A percentile compares a stretch with the other conserved stretches of the same genome.
phyloP scores from a whole-genome alignment of 2,888 invertebrate genomes.

The Aporophyla lueneburgensis region DNA sequence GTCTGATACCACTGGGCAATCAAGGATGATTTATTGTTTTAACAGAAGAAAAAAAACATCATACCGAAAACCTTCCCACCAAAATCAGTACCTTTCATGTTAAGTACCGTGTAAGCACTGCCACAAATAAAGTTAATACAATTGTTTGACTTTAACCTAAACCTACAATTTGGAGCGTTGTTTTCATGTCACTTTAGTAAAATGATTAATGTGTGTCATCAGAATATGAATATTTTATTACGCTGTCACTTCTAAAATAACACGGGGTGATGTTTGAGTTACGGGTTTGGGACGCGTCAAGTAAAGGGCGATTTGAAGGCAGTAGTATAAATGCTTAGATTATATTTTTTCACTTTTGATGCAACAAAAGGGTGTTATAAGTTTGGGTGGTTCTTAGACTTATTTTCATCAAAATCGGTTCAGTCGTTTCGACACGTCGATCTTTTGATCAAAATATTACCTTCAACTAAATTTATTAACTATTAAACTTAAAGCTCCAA shows the following conservation, averaged over 20 bases:
- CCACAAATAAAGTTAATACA: conserved; percentile 19
- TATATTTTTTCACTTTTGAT: too few species aligned
- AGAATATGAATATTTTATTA: conserved; percentile 70
- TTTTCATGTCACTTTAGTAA: conserved; percentile 28
- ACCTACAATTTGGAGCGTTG: conserved; percentile 21
- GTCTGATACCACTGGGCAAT: too few species aligned
- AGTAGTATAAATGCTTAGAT: neutral
- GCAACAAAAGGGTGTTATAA: too few species aligned
- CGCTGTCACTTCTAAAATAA: conserved; percentile 44
- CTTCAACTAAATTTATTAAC: too few species aligned
- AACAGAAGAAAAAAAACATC: neutral
- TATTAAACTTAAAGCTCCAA: too few species aligned
- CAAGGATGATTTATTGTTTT: neutral
- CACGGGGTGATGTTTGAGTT: conserved; percentile 26
- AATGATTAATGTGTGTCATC: conserved; percentile 57
- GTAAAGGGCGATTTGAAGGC: neutral
- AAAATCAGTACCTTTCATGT: conserved; percentile 35
- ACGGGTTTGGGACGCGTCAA: conserved; percentile 14
- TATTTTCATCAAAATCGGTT: too few species aligned
- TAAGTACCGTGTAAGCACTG: conserved; percentile 12
- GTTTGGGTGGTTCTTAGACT: too few species aligned
- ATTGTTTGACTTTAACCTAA: conserved; percentile 14
- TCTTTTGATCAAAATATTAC: too few species aligned
- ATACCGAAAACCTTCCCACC: conserved; percentile 32
- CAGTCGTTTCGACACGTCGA: too few species aligned